Evolutionary conservation across 2,113 vertebrate species (phyloP).

Genomic region (Diphyllodes magnificus): DNA sequence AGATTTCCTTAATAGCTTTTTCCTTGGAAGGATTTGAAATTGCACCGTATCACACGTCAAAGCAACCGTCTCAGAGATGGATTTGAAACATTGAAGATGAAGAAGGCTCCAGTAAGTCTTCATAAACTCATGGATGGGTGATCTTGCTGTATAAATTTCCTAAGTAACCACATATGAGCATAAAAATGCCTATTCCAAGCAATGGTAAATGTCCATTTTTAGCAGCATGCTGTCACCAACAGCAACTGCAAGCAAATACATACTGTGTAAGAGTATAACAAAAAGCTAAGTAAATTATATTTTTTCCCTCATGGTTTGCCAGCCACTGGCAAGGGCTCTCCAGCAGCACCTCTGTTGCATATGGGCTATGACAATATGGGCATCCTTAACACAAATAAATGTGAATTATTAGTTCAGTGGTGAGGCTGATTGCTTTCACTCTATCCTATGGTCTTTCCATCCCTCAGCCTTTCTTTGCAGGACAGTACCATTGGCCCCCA

Average conservation of each 20-base stretch:
- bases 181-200: not conserved
- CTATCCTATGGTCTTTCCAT: not conserved
- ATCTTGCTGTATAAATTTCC: not conserved
- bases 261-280: not conserved
- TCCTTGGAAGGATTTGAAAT: slow-evolving; percentile 17
- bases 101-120: not conserved
- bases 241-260: not conserved
- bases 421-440: not conserved
- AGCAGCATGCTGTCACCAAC: not conserved
- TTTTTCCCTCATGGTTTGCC: not conserved
- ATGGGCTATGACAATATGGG: not conserved
- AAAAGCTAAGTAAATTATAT: not conserved
- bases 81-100: not conserved
- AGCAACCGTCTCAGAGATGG: not conserved
- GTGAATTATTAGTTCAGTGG: not conserved
- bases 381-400: not conserved
- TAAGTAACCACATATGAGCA: not conserved
- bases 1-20: slow-evolving; percentile 7
- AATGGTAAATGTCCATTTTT: not conserved
- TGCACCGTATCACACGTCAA: not conserved
- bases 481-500: accelerated
- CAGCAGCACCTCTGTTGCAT: not conserved
- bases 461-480: not conserved
- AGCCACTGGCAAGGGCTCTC: not conserved
- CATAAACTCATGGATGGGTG: not conserved